A percentile compares a stretch with the other conserved stretches of the same genome.
Evolutionary conservation across 2,797 vertebrate species (phyloP).

Genomic region (Gymnodraco acuticeps): DNA sequence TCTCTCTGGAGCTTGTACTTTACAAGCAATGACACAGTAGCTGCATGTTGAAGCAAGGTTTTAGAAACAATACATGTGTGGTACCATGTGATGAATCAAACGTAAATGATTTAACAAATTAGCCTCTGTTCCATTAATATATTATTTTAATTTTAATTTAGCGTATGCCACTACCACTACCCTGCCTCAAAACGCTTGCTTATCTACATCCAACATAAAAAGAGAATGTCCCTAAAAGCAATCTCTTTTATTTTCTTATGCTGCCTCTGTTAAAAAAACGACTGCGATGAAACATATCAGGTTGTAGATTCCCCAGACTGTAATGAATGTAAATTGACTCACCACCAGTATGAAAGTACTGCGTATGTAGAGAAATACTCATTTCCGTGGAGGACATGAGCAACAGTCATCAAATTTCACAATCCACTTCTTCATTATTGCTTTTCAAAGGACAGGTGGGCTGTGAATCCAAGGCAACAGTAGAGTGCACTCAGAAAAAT

Average conservation of each 20-base stretch:
- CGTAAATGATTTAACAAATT: slow-evolving; percentile 11
- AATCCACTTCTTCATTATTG: slow-evolving; percentile 58
- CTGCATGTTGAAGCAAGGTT: neutral
- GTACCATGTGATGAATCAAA: slow-evolving; percentile 6
- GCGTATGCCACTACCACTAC: slow-evolving; percentile 20
- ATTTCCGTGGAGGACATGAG: slow-evolving; percentile 35
- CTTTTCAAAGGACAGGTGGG: slow-evolving; percentile 46
- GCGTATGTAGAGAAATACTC: slow-evolving; percentile 28
- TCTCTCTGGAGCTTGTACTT: slow-evolving; percentile 8
- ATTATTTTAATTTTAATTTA: slow-evolving; percentile 10
- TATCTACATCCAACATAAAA: slow-evolving; percentile 16
- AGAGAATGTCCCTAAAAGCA: slow-evolving; percentile 23
- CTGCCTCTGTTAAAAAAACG: slow-evolving; percentile 9
- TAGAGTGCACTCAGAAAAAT: slow-evolving; percentile 46
- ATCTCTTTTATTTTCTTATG: slow-evolving; percentile 5
- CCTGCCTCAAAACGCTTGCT: neutral
- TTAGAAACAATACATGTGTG: neutral
- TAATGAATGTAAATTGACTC: slow-evolving; percentile 53
- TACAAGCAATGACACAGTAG: neutral
- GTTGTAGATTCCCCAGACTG: slow-evolving; percentile 23
- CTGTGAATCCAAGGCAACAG: slow-evolving; percentile 30
- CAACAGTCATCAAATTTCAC: slow-evolving; percentile 56
- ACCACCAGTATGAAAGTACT: slow-evolving; percentile 25
- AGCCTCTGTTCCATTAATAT: neutral
- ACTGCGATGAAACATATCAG: slow-evolving; percentile 20